phyloP scores from a whole-genome alignment of 2,797 vertebrate genomes.

The Enteromius argenteus region DNA sequence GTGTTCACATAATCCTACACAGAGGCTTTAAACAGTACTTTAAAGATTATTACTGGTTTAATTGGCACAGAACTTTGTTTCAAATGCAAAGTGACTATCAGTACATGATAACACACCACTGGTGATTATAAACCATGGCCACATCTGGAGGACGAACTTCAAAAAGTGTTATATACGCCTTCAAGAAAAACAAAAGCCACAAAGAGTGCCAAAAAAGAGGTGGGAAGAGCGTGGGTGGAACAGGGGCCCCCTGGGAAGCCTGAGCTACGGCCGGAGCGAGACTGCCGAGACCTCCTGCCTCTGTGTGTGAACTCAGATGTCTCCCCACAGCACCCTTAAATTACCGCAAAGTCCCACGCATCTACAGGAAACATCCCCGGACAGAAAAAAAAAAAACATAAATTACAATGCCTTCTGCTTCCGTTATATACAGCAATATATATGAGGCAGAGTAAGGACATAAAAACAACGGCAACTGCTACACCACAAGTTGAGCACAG shows the following conservation, averaged over 20 bases:
- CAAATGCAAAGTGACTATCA: slow-evolving; percentile 25
- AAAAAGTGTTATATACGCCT: slow-evolving; percentile 15
- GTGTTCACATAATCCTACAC: slow-evolving; percentile 1
- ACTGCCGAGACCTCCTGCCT: slow-evolving; percentile 47
- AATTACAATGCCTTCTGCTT: slow-evolving; percentile 30
- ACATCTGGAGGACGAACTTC: slow-evolving; percentile 23
- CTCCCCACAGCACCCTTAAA: slow-evolving; percentile 53
- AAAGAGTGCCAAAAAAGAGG: slow-evolving; percentile 56
- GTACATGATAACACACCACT: slow-evolving; percentile 11
- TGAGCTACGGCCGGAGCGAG: slow-evolving; percentile 50
- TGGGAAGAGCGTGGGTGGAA: slow-evolving; percentile 62
- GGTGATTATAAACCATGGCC: slow-evolving; percentile 9
- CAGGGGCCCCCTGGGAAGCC: slow-evolving; percentile 50
- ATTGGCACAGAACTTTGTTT: slow-evolving; percentile 20
- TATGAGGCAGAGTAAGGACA: not conserved
- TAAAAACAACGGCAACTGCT: not conserved
- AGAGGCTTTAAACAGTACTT: slow-evolving; percentile 9
- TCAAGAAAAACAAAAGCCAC: slow-evolving; percentile 27
- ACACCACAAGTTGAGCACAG: not conserved
- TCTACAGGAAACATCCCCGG: slow-evolving; percentile 50
- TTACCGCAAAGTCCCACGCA: slow-evolving; percentile 55
- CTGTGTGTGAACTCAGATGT: slow-evolving; percentile 54
- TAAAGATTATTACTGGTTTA: not conserved
- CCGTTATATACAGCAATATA: slow-evolving; percentile 29
- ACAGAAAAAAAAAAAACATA: slow-evolving; percentile 16